phyloP scores from a whole-genome alignment of 2,113 vertebrate species.

The Pungitius pungitius region DNA sequence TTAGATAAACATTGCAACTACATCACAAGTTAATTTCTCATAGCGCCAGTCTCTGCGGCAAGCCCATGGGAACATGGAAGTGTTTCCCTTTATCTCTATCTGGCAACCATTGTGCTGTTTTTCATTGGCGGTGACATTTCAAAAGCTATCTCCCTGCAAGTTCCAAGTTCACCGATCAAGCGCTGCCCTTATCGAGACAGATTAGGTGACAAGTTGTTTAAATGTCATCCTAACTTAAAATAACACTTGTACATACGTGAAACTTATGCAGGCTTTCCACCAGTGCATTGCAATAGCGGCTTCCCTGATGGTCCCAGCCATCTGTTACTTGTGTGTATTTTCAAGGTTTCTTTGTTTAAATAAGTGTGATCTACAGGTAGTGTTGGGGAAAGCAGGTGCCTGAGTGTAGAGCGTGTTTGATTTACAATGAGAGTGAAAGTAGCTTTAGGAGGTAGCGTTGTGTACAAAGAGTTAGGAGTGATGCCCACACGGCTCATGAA shows the following conservation, averaged over 20 bases:
- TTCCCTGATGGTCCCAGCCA: background rate
- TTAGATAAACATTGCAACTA: no score
- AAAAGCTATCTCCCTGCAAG: slow-evolving; percentile 74
- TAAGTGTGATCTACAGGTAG: background rate
- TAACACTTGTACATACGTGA: slow-evolving; percentile 57
- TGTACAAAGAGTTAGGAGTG: no score
- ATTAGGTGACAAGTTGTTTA: slow-evolving; percentile 74
- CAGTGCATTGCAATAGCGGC: background rate
- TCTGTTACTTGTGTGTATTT: background rate
- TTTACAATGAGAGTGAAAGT: background rate
- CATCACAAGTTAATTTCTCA: background rate
- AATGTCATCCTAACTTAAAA: slow-evolving; percentile 72
- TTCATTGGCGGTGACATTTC: slow-evolving; percentile 78
- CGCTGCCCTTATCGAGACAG: slow-evolving; percentile 60
- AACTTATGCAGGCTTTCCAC: slow-evolving; percentile 10
- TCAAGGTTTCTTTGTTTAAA: background rate
- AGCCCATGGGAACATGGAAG: no score
- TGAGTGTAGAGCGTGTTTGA: background rate
- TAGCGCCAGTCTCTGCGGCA: no score
- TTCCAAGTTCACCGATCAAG: slow-evolving; percentile 75
- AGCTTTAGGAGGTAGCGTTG: background rate
- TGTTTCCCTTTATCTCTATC: slow-evolving; percentile 20
- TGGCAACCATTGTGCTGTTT: slow-evolving; percentile 47
- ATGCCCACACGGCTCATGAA: no score
- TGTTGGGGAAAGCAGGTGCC: background rate